Percentiles rank a stretch among this genome's conserved stretches.
Conservation (phyloP, 2,888 invertebrate species). For the Xestia rhomboidea region DNA sequence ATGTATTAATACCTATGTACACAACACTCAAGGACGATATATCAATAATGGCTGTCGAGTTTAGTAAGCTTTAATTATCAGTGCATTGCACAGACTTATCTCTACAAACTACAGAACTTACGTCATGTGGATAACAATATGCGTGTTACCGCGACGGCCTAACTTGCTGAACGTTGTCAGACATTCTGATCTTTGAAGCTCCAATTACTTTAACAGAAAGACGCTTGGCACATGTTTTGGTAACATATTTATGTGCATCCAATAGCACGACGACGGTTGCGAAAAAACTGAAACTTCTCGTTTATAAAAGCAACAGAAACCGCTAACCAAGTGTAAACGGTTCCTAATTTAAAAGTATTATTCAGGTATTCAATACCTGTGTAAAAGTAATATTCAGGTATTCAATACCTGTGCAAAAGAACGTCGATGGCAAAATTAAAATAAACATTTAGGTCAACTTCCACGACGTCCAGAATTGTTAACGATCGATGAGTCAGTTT, state of each 20-base stretch:
- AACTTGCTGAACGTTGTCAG: slow-evolving; percentile 59
- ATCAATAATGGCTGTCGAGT: slow-evolving; percentile 62
- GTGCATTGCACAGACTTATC: slow-evolving; percentile 74
- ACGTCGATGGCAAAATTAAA: slow-evolving; percentile 9
- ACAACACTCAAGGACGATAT: slow-evolving; percentile 50
- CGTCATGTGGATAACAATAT: slow-evolving; percentile 58
- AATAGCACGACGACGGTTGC: slow-evolving; percentile 28
- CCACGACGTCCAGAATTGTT: slow-evolving; percentile 41
- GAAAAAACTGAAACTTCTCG: slow-evolving; percentile 2
- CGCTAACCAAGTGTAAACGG: slow-evolving; percentile 18
- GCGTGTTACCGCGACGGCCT: slow-evolving; percentile 42
- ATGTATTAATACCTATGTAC: slow-evolving; percentile 50
- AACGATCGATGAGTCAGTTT: slow-evolving; percentile 51
- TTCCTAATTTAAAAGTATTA: slow-evolving; percentile 17
- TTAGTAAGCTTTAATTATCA: slow-evolving; percentile 69
- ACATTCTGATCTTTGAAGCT: slow-evolving; percentile 57
- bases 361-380: too few species aligned
- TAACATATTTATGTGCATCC: slow-evolving; percentile 42
- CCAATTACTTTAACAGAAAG: slow-evolving; percentile 53
- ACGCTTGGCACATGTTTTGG: slow-evolving; percentile 45
- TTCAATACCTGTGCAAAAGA: slow-evolving; percentile 15
- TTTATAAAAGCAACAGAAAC: slow-evolving; percentile 25
- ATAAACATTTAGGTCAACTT: slow-evolving; percentile 30
- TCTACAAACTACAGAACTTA: slow-evolving; percentile 56
- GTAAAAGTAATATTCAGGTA: slow-evolving; percentile 20